Evolutionary conservation across 1,140 invertebrate genomes (phyloP), one percentile per base, ranked within the genome.

Genomic region (Xylocopa sonorina): DNA sequence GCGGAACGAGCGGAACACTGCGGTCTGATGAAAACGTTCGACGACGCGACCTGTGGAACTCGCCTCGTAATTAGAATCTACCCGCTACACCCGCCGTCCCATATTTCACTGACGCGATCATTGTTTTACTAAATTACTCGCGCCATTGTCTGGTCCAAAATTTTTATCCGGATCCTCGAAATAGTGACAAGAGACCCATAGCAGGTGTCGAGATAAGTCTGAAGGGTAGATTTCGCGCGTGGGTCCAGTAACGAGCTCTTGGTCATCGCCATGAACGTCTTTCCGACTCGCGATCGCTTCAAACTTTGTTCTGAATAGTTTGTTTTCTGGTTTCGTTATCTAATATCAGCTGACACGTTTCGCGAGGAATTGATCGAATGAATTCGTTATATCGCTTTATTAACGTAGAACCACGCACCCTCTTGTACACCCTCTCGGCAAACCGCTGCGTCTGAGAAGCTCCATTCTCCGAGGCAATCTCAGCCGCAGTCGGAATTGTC

Each of bases 11-110:
- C n/a, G n/a, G n/a, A n/a, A n/a, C n/a, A n/a, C n/a, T n/a, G n/a
- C n/a, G n/a, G n/a, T 24, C 64, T 34, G 64, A 67, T 67, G 43
- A 67, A 51, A 51, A 32, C 27, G 29, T 50, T 67, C 64, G 29
- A 67, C 29, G 10, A 3, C 46, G 29, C 24, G 21, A 48, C 27
- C 27, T 14, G 29, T 5, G 27, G 16, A 67, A 51, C 64, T 66
- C 32, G 63, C 1, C 0, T 5, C 24, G 41, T 48, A 66, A 66
- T 66, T 66, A 66, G 27, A 66, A 66, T 48, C 24, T n/a, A 43
- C 24, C 3, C 38, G 5, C 27, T 43, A n/a, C n/a, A n/a, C 43
- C 62, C 16, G 12, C 24, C 24, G n/a, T 43, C 24, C 24, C 29
- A 21, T 3, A 32, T 57, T 14, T 12, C 10, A 2, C 14, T 57